Evolutionary conservation across 23 tunicate genomes (phyloP).

Genomic region (Corella eumyota): DNA sequence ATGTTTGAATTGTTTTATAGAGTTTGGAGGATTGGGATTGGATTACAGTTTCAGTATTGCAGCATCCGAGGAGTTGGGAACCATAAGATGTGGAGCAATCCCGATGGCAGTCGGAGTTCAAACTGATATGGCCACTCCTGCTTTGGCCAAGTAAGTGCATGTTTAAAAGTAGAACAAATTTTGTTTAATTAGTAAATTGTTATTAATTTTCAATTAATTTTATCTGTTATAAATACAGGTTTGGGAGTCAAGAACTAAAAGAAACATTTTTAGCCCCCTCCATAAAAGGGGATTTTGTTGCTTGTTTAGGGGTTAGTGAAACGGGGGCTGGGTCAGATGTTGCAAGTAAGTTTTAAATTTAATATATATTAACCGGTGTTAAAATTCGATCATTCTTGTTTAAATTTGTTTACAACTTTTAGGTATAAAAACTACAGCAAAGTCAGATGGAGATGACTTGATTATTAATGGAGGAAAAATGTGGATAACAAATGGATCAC

Average conservation of each 20-base stretch:
- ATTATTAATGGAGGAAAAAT: constrained; percentile 93
- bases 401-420: too few species aligned
- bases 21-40: constrained; percentile 93
- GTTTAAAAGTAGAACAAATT: too few species aligned
- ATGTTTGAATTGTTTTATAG: constrained; percentile 17
- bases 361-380: background rate
- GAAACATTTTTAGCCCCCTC: constrained; percentile 89
- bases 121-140: constrained; percentile 99
- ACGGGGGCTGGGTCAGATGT: constrained; percentile 94
- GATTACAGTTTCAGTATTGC: constrained; percentile 92
- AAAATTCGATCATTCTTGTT: background rate
- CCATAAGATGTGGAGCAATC: constrained; percentile 66
- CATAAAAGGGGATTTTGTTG: constrained; percentile 88
- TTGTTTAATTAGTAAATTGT: too few species aligned
- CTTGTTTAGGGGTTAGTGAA: constrained; percentile 93
- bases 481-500: constrained; percentile 97
- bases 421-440: constrained; percentile 76
- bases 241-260: constrained; percentile 88
- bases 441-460: constrained; percentile 76
- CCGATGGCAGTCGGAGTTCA: constrained; percentile 97
- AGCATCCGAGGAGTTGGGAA: constrained; percentile 83
- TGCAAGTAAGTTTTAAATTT: constrained; percentile 35
- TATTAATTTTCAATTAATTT: too few species aligned
- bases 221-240: constrained; percentile 44
- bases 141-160: constrained; percentile 52